Evolutionary conservation across 2,797 vertebrate species (phyloP).

Genomic region (Sebastes taczanowskii): DNA sequence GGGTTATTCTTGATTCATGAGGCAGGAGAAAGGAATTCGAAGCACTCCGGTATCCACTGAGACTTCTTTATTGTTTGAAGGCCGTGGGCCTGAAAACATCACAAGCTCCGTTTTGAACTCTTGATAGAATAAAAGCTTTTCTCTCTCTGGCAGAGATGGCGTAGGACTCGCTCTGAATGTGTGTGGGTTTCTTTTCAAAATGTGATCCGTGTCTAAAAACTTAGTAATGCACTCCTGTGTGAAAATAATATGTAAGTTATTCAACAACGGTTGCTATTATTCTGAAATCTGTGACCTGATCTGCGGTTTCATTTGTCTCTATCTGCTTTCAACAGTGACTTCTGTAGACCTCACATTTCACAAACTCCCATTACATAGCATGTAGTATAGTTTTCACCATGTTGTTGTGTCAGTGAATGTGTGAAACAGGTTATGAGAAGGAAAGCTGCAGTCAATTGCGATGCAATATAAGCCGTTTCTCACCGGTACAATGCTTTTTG

Average conservation of each 20-base stretch:
- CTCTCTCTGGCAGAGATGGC: background rate
- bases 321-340: background rate
- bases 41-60: background rate
- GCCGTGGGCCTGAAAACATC: constrained; percentile 49
- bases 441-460: background rate
- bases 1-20: background rate
- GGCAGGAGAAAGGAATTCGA: constrained; percentile 28
- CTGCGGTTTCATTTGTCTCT: background rate
- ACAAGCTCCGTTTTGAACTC: constrained; percentile 19
- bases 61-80: constrained; percentile 23
- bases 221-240: background rate
- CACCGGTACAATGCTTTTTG: too few relatives aligned
- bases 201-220: background rate
- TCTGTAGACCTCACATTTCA: background rate
- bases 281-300: background rate
- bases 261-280: background rate
- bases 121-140: constrained; percentile 29
- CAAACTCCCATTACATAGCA: background rate
- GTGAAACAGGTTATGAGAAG: background rate
- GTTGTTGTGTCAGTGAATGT: background rate
- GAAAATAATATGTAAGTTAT: background rate
- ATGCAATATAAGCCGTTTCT: background rate
- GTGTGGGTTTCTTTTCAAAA: constrained; percentile 36
- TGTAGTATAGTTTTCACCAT: background rate
- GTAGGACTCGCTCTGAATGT: constrained; percentile 46